These are phyloP conservation scores for Syrista parreyssii DNA, from an alignment of 2,888 invertebrate species.

Conservation along the genomic window DNA sequence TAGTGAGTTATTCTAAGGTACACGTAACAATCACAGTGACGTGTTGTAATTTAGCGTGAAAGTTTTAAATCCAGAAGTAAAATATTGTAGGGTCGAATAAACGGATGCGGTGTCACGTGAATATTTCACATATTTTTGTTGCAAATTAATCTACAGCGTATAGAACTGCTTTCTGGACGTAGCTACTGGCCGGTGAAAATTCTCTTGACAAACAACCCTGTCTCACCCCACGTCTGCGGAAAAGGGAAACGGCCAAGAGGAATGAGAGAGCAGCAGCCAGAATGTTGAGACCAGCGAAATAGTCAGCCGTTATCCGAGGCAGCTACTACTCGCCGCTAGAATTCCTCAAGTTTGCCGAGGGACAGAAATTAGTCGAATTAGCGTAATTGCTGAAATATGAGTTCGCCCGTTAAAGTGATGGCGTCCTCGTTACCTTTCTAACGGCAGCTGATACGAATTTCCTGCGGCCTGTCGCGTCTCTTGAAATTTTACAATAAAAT, in stretches of 20 bases:
- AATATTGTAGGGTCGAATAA: conserved; percentile 21
- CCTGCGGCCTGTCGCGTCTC: neutral
- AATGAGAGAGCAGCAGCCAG: neutral
- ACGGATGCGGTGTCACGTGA: conserved; percentile 20
- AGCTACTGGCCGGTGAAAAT: conserved; percentile 32
- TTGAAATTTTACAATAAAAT: neutral
- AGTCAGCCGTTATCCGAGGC: conserved; percentile 11
- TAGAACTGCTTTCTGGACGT: conserved; percentile 2
- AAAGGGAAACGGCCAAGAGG: neutral
- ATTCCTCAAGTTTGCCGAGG: conserved; percentile 45
- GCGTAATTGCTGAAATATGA: conserved; percentile 46
- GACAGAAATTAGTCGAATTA: conserved; percentile 45
- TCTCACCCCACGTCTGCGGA: neutral
- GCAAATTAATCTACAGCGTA: conserved; percentile 44
- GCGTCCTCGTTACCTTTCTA: conserved; percentile 21
- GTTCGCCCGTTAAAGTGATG: conserved; percentile 45
- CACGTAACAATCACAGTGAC: neutral
- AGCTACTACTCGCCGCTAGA: conserved; percentile 13
- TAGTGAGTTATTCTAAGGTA: neutral
- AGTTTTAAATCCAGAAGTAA: conserved; percentile 43
- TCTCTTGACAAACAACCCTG: conserved; percentile 44
- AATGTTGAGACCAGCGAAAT: conserved; percentile 2
- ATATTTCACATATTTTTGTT: conserved; percentile 52
- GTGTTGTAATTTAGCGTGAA: conserved; percentile 35
- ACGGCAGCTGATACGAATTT: conserved; percentile 5